Conservation (phyloP, 2,888 invertebrate genomes). For the Dasysyrphus tricinctus region DNA sequence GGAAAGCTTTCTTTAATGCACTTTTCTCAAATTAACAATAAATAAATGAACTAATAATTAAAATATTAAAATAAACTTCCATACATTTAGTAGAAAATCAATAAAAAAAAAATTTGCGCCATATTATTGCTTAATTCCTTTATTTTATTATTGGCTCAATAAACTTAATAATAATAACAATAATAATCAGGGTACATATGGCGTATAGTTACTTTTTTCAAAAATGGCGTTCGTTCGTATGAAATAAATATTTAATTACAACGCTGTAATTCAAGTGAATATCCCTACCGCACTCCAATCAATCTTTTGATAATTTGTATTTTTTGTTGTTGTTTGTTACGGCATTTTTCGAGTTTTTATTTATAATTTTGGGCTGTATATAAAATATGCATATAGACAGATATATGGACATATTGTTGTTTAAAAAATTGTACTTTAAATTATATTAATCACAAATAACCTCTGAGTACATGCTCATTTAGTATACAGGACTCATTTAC, state of each 20-base stretch:
- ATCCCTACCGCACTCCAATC: constrained; percentile 57
- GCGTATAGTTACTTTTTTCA: constrained; percentile 34
- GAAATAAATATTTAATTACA: constrained; percentile 68
- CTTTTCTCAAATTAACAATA: no score
- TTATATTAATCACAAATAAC: constrained; percentile 73
- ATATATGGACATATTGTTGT: constrained; percentile 34
- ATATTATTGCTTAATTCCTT: not conserved
- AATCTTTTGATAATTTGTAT: constrained; percentile 71
- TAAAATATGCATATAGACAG: not conserved
- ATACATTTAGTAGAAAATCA: not conserved
- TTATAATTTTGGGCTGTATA: constrained; percentile 7
- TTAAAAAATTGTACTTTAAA: constrained; percentile 66
- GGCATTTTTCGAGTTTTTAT: not conserved
- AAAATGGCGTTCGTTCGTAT: constrained; percentile 41
- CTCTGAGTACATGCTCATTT: constrained; percentile 66
- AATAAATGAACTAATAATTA: no score
- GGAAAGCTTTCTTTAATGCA: no score
- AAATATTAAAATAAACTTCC: no score
- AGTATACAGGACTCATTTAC: constrained; percentile 65
- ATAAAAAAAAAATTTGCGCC: not conserved
- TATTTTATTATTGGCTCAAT: constrained; percentile 1
- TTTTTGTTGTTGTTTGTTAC: constrained; percentile 21
- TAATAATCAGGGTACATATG: not conserved
- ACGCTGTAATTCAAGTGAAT: constrained; percentile 43
- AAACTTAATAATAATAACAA: not conserved